Conservation (phyloP, 2,113 vertebrate genomes). For the Dendrocopos noguchii region DNA sequence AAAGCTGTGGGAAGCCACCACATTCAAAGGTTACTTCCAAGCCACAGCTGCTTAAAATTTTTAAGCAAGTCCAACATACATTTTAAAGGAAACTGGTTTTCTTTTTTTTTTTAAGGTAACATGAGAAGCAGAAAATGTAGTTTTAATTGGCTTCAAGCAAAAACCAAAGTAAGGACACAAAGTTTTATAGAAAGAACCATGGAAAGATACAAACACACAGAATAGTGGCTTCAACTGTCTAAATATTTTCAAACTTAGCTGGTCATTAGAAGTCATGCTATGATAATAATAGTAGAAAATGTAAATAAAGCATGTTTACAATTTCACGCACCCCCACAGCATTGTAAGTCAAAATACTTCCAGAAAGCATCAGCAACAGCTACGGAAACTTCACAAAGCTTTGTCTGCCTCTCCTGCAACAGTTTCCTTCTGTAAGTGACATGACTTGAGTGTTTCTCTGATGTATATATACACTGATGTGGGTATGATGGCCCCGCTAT, state of each 20-base stretch:
- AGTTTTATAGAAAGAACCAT: background rate
- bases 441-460: background rate
- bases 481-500: background rate
- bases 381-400: background rate
- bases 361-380: background rate
- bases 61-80: background rate
- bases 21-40: background rate
- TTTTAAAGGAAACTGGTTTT: background rate
- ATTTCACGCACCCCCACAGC: conserved; percentile 1
- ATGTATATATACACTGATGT: background rate
- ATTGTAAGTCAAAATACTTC: conserved; percentile 7
- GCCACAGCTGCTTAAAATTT: background rate
- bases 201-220: background rate
- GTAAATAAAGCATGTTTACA: conserved; percentile 47
- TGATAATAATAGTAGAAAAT: conserved; percentile 32
- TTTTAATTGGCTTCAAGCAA: background rate
- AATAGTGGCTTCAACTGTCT: background rate
- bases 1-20: background rate
- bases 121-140: background rate
- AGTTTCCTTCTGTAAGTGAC: background rate
- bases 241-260: conserved; percentile 11
- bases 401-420: background rate
- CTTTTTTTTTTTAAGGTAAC: background rate
- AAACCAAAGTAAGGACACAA: background rate
- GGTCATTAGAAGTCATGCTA: background rate